These are phyloP conservation scores for Mamestra brassicae DNA, from an alignment of 2,888 invertebrate genomes.

Conservation along the genomic window DNA sequence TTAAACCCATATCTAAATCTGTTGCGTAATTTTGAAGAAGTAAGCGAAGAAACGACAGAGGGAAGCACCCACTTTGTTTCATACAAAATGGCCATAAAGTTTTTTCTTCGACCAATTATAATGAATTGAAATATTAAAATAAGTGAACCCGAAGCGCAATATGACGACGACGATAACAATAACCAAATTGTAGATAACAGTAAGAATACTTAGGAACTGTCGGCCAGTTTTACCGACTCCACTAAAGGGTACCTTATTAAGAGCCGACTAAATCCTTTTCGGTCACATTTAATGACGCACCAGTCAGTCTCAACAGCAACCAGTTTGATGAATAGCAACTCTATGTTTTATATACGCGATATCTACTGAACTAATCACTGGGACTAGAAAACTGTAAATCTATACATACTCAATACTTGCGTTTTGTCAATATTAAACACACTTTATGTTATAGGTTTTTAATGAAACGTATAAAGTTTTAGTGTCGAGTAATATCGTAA, in stretches of 20 bases:
- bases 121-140: neutral
- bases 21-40: no score
- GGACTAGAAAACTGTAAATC: constrained; percentile 70
- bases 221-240: constrained; percentile 78
- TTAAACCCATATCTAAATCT: no score
- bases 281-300: constrained; percentile 88
- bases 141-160: neutral
- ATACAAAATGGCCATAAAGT: no score
- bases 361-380: constrained; percentile 77
- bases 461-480: constrained; percentile 57
- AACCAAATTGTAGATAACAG: constrained; percentile 58
- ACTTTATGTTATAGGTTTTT: constrained; percentile 51
- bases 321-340: constrained; percentile 85
- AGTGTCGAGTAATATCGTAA: constrained; percentile 43
- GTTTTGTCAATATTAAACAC: constrained; percentile 47
- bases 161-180: constrained; percentile 52
- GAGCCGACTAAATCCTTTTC: constrained; percentile 85
- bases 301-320: constrained; percentile 77
- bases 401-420: constrained; percentile 58
- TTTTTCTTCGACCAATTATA: neutral
- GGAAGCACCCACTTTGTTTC: neutral
- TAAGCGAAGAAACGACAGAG: no score
- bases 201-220: constrained; percentile 56
- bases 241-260: constrained; percentile 84
- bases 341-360: constrained; percentile 78